Evolutionary conservation across 2,888 invertebrate genomes (phyloP), one percentile per base, ranked within the genome.

Genomic region (Adelognathus sp.): DNA sequence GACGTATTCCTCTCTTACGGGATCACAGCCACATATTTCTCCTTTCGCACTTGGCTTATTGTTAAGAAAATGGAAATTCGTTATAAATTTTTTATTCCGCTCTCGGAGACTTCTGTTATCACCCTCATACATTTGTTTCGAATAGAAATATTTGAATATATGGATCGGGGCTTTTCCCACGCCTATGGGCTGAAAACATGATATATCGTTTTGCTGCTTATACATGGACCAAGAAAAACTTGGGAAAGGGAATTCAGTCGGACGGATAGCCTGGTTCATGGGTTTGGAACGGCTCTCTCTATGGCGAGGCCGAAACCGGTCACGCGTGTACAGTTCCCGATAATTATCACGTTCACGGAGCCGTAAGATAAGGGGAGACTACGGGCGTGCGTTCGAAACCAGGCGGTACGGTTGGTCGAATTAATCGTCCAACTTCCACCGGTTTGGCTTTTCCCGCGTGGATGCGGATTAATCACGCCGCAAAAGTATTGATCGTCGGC

Each of bases 341-440:
- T 75, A 75, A 69, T 75, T 75, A 75, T 75, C 61, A 69, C 75
- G 44, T 69, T 60, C 75, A 63, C 69, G 69, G 63, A 69, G 39
- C 61, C 56, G 36, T 69, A 63, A 46, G 69, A 75, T 75, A 75
- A 69, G 29, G 36, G 54, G 11, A 21, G 29, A 46, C 33, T n/a
- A 41, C 14, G 61, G 4, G 69, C 16, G 69, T 33, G 61, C 36
- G 54, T 44, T 54, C 33, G 44, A 52, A 39, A 41, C 39, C 56
- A 58, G 14, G 56, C 16, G 69, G 33, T 76, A 66, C 44, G 44
- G 58, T 66, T 39, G 71, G 50, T 66, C 71, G 76, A 76, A 72
- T 70, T 66, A 71, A 71, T 71, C 71, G 66, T 76, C 16, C 46
- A 69, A 63, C 69, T 63, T 66, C 39, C 71, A 66, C 60, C 41